phyloP scores from a whole-genome alignment of 2,888 invertebrate species.

The Chalcosyrphus nemorum region DNA sequence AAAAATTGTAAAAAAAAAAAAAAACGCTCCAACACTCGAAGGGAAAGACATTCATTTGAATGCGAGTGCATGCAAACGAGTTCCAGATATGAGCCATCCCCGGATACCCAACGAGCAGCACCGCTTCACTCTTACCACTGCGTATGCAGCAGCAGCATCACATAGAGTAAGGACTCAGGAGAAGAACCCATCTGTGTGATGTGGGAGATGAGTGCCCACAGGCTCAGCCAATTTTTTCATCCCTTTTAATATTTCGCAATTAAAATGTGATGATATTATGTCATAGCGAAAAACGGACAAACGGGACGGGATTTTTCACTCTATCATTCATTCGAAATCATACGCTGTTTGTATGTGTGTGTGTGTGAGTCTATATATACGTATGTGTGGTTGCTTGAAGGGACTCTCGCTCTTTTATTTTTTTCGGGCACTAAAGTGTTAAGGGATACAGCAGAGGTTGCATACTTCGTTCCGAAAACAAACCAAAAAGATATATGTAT shows the following conservation, averaged over 20 bases:
- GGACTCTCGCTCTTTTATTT: conserved; percentile 11
- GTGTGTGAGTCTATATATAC: too few relatives aligned
- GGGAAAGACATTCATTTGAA: conserved; percentile 73
- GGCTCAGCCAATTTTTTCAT: conserved; percentile 73
- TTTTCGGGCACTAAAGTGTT: conserved; percentile 65
- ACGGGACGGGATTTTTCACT: conserved; percentile 72
- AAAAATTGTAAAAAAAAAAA: conserved; percentile 27
- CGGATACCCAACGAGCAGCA: conserved; percentile 52
- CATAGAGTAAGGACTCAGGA: conserved; percentile 37
- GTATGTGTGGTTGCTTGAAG: conserved; percentile 42
- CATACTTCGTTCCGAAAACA: conserved; percentile 14
- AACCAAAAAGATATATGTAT: conserved; percentile 1
- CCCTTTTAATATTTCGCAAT: conserved; percentile 74
- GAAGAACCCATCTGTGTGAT: conserved; percentile 28
- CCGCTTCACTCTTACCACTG: conserved; percentile 29
- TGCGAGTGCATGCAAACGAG: conserved; percentile 71
- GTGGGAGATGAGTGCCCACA: conserved; percentile 67
- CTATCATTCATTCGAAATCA: conserved; percentile 67
- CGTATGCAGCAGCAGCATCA: conserved; percentile 51
- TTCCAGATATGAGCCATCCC: conserved; percentile 71
- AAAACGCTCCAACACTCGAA: conserved; percentile 62
- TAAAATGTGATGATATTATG: conserved; percentile 74
- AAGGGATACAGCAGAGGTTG: conserved; percentile 46
- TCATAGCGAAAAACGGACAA: conserved; percentile 72
- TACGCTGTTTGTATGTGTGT: conserved; percentile 5